phyloP scores from a whole-genome alignment of 2,888 invertebrate species.

The Troglohyphantes excavatus region DNA sequence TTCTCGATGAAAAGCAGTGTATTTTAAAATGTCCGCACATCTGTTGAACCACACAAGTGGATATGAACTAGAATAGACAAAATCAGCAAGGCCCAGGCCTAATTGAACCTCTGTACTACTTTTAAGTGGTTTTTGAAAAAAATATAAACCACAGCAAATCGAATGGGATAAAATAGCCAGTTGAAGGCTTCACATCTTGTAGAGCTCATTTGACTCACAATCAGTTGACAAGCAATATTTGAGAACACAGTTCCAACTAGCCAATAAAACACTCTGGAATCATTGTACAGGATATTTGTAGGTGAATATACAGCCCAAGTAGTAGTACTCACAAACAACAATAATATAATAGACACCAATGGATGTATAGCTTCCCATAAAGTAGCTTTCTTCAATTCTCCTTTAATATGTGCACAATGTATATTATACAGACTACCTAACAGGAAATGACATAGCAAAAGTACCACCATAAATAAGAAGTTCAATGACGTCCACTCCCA shows the following conservation, averaged over 20 bases:
- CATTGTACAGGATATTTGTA: conserved; percentile 88
- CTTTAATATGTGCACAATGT: conserved; percentile 84
- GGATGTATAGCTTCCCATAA: conserved; percentile 92
- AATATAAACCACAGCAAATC: conserved; percentile 81
- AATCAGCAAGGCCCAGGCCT: conserved; percentile 88
- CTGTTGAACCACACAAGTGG: conserved; percentile 96
- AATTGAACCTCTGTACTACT: conserved; percentile 87
- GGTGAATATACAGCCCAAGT: conserved; percentile 92
- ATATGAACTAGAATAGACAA: conserved; percentile 90
- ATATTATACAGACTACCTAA: conserved; percentile 96
- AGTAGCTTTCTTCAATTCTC: conserved; percentile 79
- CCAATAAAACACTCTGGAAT: conserved; percentile 93
- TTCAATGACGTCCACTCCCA: too few species aligned
- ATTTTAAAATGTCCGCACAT: conserved; percentile 97
- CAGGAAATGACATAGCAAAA: conserved; percentile 92
- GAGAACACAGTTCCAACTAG: conserved; percentile 97
- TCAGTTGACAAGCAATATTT: conserved; percentile 97
- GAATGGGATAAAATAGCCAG: conserved; percentile 85
- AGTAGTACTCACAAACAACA: conserved; percentile 89
- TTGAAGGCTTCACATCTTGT: conserved; percentile 90
- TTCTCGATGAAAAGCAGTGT: conserved; percentile 89
- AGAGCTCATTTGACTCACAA: conserved; percentile 94
- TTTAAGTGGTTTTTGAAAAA: conserved; percentile 85
- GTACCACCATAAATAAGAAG: conserved; percentile 86
- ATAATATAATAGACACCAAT: conserved; percentile 88